These are phyloP conservation scores for Synanthedon myopaeformis DNA, from an alignment of 2,888 invertebrate species.

Conservation along the genomic window DNA sequence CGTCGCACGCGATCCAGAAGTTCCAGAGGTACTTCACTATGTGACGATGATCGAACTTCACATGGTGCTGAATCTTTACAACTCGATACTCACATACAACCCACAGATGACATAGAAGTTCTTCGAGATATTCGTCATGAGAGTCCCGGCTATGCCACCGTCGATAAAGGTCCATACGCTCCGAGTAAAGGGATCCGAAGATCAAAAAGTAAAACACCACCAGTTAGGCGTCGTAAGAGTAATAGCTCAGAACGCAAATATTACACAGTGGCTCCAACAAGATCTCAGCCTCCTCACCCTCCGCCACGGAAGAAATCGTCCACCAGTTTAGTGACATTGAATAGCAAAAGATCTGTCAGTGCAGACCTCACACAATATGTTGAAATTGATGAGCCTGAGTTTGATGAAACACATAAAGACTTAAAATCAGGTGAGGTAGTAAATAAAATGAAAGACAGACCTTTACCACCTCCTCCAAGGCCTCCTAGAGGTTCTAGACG, in stretches of 20 bases:
- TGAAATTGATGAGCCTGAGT: constrained; percentile 71
- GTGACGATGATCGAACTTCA: constrained; percentile 79
- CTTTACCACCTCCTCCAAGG: constrained; percentile 87
- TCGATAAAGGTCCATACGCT: constrained; percentile 78
- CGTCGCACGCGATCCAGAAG: constrained; percentile 69
- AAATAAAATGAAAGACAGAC: constrained; percentile 86
- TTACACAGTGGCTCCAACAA: constrained; percentile 72
- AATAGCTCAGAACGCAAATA: constrained; percentile 73
- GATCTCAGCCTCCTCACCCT: constrained; percentile 67
- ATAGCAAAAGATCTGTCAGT: constrained; percentile 54
- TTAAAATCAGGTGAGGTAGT: constrained; percentile 81
- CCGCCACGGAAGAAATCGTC: constrained; percentile 74
- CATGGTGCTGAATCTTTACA: constrained; percentile 77
- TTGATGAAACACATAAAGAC: constrained; percentile 72
- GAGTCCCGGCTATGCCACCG: constrained; percentile 79
- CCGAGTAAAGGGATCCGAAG: constrained; percentile 71
- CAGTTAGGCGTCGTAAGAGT: constrained; percentile 51
- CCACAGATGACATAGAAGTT: constrained; percentile 33
- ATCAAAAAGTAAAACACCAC: constrained; percentile 66
- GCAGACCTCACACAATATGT: constrained; percentile 70
- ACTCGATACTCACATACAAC: constrained; percentile 54
- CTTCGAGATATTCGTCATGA: constrained; percentile 54
- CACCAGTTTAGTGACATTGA: constrained; percentile 62
- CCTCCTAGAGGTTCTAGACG: constrained; percentile 77
- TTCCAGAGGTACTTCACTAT: constrained; percentile 66